Evolutionary conservation across 2,888 invertebrate genomes (phyloP), one percentile per base, ranked within the genome.

Genomic region (Leuctra nigra): DNA sequence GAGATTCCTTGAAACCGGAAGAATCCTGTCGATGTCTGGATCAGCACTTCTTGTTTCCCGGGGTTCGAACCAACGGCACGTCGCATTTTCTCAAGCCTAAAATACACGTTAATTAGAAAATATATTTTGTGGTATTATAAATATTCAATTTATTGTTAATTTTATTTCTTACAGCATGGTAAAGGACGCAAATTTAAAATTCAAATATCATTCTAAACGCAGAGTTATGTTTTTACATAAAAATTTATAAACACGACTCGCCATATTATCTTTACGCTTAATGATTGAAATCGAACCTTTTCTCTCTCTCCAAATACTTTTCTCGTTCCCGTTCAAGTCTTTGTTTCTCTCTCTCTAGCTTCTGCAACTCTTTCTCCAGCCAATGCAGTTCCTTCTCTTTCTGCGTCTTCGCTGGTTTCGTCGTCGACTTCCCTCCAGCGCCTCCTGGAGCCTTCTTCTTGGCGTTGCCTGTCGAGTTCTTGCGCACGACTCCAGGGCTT

Each of bases 1-100:
- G 91, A 91, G 63, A 93, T 91, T 4, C 82, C 89, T 76, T 90
- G 85, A 67, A 92, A 91, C 68, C 89, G 81, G 69, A 90, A 87
- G 29, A 89, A 84, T 0, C 91, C 89, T 0, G 85, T 86, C 0
- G 90, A 85, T 0, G 91, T 91, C 67, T 86, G 86, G 0, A 91
- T 87, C 50, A 90, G 74, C 4, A 91, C 84, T 69, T 91, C 89
- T 66, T 84, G 81, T 61, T 78, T 77, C 53, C 75, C 72, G 44
- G 77, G 75, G 9, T 75, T 70, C 29, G 71, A 70, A 38, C 81
- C 79, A 58, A 81, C 75, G 3, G 83, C 77, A 56, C 76, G 74
- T 61, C 78, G 73, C 66, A 81, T 73, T 67, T 79, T 80, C 62
- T 80, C 75, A 62, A 82, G 70, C 64, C 79, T 77, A 62, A 11